Percentiles rank a stretch among this genome's conserved stretches.
phyloP scores from a whole-genome alignment of 2,888 invertebrate genomes.

The Tricholauxania praeusta region DNA sequence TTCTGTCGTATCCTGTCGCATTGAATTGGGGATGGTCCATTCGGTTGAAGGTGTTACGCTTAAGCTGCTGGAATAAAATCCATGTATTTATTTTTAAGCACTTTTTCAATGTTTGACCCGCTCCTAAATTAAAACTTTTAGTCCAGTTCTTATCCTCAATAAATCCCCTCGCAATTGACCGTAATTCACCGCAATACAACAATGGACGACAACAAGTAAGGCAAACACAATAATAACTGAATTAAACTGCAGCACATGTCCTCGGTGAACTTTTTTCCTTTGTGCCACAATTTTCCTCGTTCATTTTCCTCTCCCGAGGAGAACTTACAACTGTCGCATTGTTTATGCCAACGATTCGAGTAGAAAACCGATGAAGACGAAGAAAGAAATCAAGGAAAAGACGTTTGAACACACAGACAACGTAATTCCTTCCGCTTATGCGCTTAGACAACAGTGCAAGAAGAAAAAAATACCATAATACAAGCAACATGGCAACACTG shows the following conservation, averaged over 20 bases:
- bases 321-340: constrained; percentile 11
- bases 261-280: not conserved
- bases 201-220: not conserved
- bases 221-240: constrained; percentile 22
- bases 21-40: too few relatives aligned
- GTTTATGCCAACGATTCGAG: not conserved
- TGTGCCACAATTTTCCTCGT: not conserved
- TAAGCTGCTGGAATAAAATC: too few relatives aligned
- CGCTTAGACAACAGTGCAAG: not conserved
- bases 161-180: too few relatives aligned
- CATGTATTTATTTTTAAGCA: too few relatives aligned
- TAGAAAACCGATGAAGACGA: not conserved
- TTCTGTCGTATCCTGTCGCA: too few relatives aligned
- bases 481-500: not conserved
- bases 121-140: too few relatives aligned
- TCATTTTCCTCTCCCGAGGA: not conserved
- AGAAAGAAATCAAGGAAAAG: not conserved
- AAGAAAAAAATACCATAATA: too few relatives aligned
- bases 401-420: constrained; percentile 9
- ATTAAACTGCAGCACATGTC: constrained; percentile 22
- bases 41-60: too few relatives aligned
- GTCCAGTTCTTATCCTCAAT: too few relatives aligned
- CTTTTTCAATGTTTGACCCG: too few relatives aligned
- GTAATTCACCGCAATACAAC: too few relatives aligned
- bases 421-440: constrained; percentile 3